Evolutionary conservation across 2,888 invertebrate species (phyloP), one percentile per base, ranked within the genome.

Genomic region (Galerucella pusilla): DNA sequence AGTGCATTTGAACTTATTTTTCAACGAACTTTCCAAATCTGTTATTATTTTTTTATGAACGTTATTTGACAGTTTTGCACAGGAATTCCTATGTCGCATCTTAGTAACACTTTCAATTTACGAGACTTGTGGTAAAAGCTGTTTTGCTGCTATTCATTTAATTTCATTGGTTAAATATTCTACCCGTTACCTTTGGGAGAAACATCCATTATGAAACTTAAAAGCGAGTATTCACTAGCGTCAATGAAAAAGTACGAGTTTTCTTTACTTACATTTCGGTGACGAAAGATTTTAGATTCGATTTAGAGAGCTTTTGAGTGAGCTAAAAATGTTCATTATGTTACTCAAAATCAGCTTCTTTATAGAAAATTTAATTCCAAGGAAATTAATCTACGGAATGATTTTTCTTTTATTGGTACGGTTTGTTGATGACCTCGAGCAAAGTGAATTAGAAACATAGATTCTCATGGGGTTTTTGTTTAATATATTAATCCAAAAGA

Each of bases 291-390:
- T 46, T 45, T 16, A 46, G 16, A 64, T 65, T 65, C 45, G 45
- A 65, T 46, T 46, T 45, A 16, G 63, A 63, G 3, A 35, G 63
- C 63, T 65, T 42, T 65, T 65, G 20, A 20, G 16, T 45, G 20
- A 46, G 16, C 42, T 42, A 65, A 65, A 65, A 65, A 20, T 65
- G 64, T 46, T 65, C 64, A 65, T 65, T 65, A 65, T 46, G 12
- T 10, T 12, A 20, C 64, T 65, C 10, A 20, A 65, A 46, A 45
- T 46, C 25, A 45, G 42, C 9, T 45, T 46, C 20, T 65, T 4
- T 9, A 5, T 46, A 46, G 16, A 20, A 12, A 45, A 46, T 11
- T n/a, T 9, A 64, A 45, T 64, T 20, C 46, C 16, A 45, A n/a
- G 64, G 16, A 64, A 65, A 65, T 46, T 20, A 65, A 46, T 65